Base-by-base conservation (phyloP, 1,140 invertebrate species). In the Drosophila quadrilineata region DNA sequence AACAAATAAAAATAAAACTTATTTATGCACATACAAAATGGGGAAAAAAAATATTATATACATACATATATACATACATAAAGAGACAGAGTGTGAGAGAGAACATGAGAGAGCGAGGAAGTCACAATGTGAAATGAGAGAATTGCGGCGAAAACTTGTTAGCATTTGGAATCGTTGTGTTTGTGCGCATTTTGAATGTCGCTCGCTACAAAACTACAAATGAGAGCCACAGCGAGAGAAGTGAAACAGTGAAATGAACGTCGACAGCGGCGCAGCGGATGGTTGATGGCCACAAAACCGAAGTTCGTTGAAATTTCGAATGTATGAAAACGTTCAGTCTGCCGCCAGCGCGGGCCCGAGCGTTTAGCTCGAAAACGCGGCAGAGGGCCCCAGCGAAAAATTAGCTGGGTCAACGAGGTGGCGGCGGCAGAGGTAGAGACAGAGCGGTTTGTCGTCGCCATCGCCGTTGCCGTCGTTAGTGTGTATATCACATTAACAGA, bases 261-360 rank as follows among this genome's bases (percentile, higher is more conserved):
- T 21, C 57, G 65, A 43, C 63, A 36, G 46, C 76, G 56, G 35
- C 75, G 40, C 77, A 65, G 71, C 75, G 57, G 52, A n/a, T 40
- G 57, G 66, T 69, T 63, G 71, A 60, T 50, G 60, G 46, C 48
- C 50, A 72, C 67, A 70, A 58, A 45, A 60, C 46, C 62, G 63
- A 70, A 70, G 79, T 84, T 82, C 59, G 72, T 72, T 71, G 79
- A 85, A 85, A 85, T 85, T 73, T 84, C 58, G 57, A 84, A 77
- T 73, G 77, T 77, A 72, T 67, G 79, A 70, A 75, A 77, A 82
- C 54, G 46, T 85, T 84, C 77, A 84, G 77, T 84, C 79, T 72
- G 77, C 77, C 79, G 79, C 74, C 73, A 85, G 77, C 77, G 64
- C 79, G 79, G 69, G 43, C 66, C 64, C 72, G 66, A 66, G 75